These are phyloP conservation scores for Andrena minutula DNA, from an alignment of 2,888 invertebrate species.

Conservation along the genomic window DNA sequence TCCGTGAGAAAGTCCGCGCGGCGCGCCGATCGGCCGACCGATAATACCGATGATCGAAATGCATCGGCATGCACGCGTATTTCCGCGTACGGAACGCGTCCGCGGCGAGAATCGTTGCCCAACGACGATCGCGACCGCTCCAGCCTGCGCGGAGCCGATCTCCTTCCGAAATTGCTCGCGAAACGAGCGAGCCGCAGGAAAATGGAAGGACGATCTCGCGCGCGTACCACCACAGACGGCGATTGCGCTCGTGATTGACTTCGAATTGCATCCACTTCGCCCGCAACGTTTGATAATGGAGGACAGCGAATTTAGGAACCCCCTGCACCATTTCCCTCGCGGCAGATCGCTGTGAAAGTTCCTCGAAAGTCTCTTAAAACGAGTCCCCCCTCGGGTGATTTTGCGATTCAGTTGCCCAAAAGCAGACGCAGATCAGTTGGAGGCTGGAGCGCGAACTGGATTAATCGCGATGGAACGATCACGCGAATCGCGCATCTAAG, in stretches of 20 bases:
- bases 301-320: too few species aligned
- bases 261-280: too few species aligned
- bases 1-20: constrained; percentile 68
- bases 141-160: background rate
- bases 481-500: constrained; percentile 53
- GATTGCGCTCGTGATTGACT: too few species aligned
- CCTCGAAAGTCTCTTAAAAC: too few species aligned
- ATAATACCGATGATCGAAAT: constrained; percentile 56
- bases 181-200: background rate
- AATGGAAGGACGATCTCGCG: background rate
- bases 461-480: constrained; percentile 27
- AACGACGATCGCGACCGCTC: background rate
- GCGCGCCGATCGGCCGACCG: constrained; percentile 42
- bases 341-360: too few species aligned
- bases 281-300: too few species aligned
- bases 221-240: too few species aligned
- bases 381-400: too few species aligned
- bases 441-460: background rate
- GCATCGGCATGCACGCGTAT: constrained; percentile 49
- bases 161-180: constrained; percentile 27
- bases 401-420: too few species aligned
- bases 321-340: too few species aligned
- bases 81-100: constrained; percentile 26
- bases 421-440: too few species aligned
- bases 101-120: background rate